These are phyloP conservation scores for Drosophila baimaii DNA, from an alignment of 1,140 invertebrate species.

Conservation along the genomic window DNA sequence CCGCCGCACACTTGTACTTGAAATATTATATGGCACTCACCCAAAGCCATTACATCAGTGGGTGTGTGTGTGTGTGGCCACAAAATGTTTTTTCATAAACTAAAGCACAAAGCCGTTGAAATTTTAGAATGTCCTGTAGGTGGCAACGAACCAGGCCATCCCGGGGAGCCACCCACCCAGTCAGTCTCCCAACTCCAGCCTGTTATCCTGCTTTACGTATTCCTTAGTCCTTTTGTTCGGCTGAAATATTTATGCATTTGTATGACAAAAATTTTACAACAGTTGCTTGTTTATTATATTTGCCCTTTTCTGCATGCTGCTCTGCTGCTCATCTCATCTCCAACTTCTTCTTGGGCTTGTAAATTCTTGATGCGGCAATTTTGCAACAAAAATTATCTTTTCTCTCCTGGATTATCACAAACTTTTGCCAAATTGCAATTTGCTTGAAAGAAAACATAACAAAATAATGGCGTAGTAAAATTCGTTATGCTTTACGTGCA, in stretches of 20 bases:
- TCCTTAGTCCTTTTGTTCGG: constrained; percentile 58
- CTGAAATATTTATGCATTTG: constrained; percentile 75
- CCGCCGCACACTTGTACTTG: constrained; percentile 66
- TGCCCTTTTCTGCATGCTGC: constrained; percentile 40
- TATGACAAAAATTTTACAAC: constrained; percentile 67
- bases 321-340: too few species aligned
- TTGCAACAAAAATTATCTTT: constrained; percentile 56
- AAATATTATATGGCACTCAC: constrained; percentile 60
- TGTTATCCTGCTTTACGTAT: constrained; percentile 36
- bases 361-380: constrained; percentile 69
- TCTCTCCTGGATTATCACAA: constrained; percentile 31
- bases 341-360: constrained; percentile 46
- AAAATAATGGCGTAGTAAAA: constrained; percentile 27
- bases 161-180: too few species aligned
- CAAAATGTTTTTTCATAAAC: constrained; percentile 80
- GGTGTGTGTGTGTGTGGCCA: constrained; percentile 67
- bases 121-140: constrained; percentile 69
- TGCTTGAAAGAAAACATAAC: constrained; percentile 44
- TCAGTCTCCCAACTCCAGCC: not conserved
- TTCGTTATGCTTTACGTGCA: constrained; percentile 22
- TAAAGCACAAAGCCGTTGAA: constrained; percentile 44
- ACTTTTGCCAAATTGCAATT: constrained; percentile 52
- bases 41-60: constrained; percentile 50
- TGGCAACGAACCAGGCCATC: constrained; percentile 6
- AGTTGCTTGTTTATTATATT: constrained; percentile 36